Base-by-base conservation (phyloP, 2,113 vertebrate genomes). In the Tapirus terrestris region DNA sequence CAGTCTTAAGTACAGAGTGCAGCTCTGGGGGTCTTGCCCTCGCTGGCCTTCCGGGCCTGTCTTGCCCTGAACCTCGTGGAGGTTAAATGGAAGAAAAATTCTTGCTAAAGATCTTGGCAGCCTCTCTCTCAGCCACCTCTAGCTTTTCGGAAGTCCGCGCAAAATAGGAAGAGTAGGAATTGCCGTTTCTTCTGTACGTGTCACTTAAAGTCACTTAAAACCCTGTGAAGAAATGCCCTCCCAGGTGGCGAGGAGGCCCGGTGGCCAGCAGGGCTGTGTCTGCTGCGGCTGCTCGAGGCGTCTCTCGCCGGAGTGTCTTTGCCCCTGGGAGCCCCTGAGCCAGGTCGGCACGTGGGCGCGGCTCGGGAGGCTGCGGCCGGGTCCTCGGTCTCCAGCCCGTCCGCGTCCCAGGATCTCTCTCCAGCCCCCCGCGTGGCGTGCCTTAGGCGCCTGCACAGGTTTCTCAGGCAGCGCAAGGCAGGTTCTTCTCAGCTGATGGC, bases 271-370 rank as follows among this genome's bases (percentile, higher is more conserved):
- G 25, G n/a, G 31, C 60, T n/a, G 48, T 14, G 8, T 48, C 23
- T 20, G 25, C 12, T 2, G 13, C 63, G 43, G 29, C 17, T 51
- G 65, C 65, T n/a, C 1, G 0, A 18, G 39, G 48, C 39, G 0
- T 89, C 36, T 85, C 27, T 77, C 29, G 2, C 67, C 7, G 6
- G 16, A 88, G 48, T 51, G 33, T 77, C 61, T 83, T 45, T 56
- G 84, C 36, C 29, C 67, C 21, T 3, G 2, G 60, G 82, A 61
- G 31, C 10, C 7, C 33, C 21, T 2, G 2, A 39, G 70, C 63
- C 2, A 5, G 18, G 21, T 8, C 14, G 53, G 58, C 2, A 0
- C 10, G 5, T 43, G 53, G 10, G 36, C 80, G 0, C 0, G 56
- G 17, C 27, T 63, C 5, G 0, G n/a, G n/a, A 56, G 23, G 27